A percentile compares a stretch with the other conserved stretches of the same genome.
phyloP scores from a whole-genome alignment of 1,140 invertebrate species.

The Philaenus spumarius region DNA sequence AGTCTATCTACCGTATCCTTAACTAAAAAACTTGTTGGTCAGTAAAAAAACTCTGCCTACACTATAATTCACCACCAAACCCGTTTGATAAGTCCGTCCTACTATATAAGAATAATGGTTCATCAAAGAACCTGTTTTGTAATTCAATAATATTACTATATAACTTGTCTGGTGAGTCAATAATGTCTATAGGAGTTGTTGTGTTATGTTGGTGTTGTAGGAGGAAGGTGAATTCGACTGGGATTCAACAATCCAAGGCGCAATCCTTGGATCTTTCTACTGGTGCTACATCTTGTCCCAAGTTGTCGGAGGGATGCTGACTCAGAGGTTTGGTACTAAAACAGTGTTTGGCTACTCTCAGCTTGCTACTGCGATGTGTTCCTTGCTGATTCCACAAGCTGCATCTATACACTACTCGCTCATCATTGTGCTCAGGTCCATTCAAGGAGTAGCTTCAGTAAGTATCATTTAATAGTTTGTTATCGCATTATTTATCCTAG shows the following conservation, averaged over 20 bases:
- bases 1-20: no score
- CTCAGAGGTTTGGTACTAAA: constrained; percentile 72
- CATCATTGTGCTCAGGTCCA: constrained; percentile 54
- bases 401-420: constrained; percentile 52
- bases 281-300: constrained; percentile 67
- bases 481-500: no score
- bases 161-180: no score
- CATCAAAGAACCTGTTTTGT: no score
- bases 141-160: no score
- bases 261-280: constrained; percentile 60
- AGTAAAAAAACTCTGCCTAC: no score
- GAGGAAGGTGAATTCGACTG: constrained; percentile 52
- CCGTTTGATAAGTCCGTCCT: no score
- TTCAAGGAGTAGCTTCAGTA: constrained; percentile 61
- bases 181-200: no score
- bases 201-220: no score
- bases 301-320: constrained; percentile 63
- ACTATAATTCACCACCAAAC: no score
- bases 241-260: constrained; percentile 51
- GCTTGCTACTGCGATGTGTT: constrained; percentile 57
- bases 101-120: no score
- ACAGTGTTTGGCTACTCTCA: constrained; percentile 67
- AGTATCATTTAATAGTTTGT: constrained; percentile 35
- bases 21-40: no score
- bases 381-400: constrained; percentile 55